Conservation (phyloP, 2,797 vertebrate species). For the Discoglossus pictus region DNA sequence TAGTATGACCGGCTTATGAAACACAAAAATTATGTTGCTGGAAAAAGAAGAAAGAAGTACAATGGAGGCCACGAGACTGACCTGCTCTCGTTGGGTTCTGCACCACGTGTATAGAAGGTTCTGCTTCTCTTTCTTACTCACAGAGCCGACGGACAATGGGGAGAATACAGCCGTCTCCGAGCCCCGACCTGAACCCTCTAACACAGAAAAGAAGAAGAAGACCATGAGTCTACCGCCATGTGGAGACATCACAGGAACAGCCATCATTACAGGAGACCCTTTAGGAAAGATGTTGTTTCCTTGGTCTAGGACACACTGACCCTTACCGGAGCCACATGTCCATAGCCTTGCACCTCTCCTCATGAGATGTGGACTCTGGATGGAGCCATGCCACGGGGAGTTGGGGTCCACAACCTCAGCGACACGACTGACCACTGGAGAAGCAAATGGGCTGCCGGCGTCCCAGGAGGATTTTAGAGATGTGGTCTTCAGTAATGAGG, state of each 20-base stretch:
- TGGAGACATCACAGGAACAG: too few relatives aligned
- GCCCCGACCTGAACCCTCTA: conserved; percentile 58
- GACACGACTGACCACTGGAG: conserved; percentile 71
- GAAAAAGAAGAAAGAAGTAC: too few relatives aligned
- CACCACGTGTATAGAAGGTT: conserved; percentile 81
- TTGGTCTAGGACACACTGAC: too few relatives aligned
- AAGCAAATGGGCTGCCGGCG: conserved; percentile 73
- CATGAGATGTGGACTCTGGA: conserved; percentile 79
- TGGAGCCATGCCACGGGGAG: conserved; percentile 75
- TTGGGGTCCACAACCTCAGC: conserved; percentile 67
- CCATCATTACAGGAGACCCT: too few relatives aligned
- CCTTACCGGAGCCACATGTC: conserved; percentile 82
- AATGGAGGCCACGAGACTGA: too few relatives aligned
- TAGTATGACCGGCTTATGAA: too few relatives aligned
- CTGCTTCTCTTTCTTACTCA: conserved; percentile 68
- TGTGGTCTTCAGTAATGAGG: conserved; percentile 75
- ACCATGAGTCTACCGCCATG: too few relatives aligned
- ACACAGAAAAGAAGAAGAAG: neutral
- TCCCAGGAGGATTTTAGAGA: conserved; percentile 70
- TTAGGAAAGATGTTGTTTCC: too few relatives aligned
- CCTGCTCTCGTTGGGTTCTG: conserved; percentile 89
- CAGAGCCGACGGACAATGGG: conserved; percentile 57
- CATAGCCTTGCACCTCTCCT: conserved; percentile 88
- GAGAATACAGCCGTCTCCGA: conserved; percentile 55
- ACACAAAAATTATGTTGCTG: too few relatives aligned